Evolutionary conservation across 2,797 vertebrate species (phyloP), one percentile per base, ranked within the genome.

Genomic region (Sebastiscus albofasciatus): DNA sequence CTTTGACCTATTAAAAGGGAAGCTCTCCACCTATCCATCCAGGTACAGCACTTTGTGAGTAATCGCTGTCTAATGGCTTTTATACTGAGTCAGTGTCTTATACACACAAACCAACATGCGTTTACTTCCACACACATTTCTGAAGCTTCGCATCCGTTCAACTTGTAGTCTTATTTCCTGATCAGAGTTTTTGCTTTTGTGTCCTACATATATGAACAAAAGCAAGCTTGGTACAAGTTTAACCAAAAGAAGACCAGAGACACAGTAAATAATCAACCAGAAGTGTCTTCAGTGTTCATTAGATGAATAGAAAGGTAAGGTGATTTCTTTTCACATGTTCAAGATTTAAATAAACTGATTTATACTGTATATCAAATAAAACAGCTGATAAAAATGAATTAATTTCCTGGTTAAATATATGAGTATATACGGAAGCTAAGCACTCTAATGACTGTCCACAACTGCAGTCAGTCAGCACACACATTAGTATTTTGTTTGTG

Each of bases 1-100:
- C 88, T 91, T 83, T 91, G 91, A 95, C 93, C 93, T 77, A 70
- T 89, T 93, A 90, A 95, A 92, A 94, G 90, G 87, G 62, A 90
- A 84, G 69, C 86, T 93, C 88, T 93, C 88, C 90, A 87, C 87
- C 87, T 78, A 76, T 79, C 84, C 82, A 86, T 93, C 87, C 75
- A 93, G 81, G 68, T 59, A 81, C 77, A 78, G 87, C 88, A 90
- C 86, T 93, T 86, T 90, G 84, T 89, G 90, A 91, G 89, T 94
- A 94, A 94, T 95, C 84, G 18, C 86, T 78, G 80, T 89, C 90
- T 95, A 95, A 96, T 95, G 90, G 86, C 78, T 90, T 85, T 90
- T 86, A 85, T 85, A 85, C 86, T 76, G 82, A 84, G 82, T 89
- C 88, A 65, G 70, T 83, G 72, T 82, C 72, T 80, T 49, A 72